Base-by-base conservation (phyloP, 1,140 invertebrate genomes). In the Onthophagus taurus region DNA sequence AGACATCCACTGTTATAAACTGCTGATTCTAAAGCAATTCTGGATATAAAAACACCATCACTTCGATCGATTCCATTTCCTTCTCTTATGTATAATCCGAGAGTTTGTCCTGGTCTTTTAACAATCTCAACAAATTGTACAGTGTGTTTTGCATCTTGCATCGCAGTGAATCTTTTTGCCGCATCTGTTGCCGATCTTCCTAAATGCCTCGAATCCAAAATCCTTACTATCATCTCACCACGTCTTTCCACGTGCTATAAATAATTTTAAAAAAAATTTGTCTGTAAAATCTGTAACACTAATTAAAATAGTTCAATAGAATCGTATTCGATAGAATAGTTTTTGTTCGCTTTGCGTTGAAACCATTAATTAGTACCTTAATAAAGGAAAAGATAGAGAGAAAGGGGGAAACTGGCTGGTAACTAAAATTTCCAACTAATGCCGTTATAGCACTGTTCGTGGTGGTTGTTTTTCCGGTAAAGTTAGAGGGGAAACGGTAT, bases 81-180 rank as follows among this genome's bases (percentile, higher is more conserved):
- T 69, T 97, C 93, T 19, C 96, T 76, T 57, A 99, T 97, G 63
- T 99, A 99, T 42, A 99, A 77, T 30, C 96, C 96, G 37, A 99
- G 72, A 4, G 94, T 97, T 70, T 99, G 96, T 16, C 95, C 96
- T 2, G 96, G 96, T 55, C 95, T 78, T 70, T 99, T 99, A 47
- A 99, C 93, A 59, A 99, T 98, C 72, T 99, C 96, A 48, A 99
- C 92, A 60, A 97, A 86, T 68, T 96, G 85, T 34, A 94, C 85
- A 52, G 82, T 76, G 64, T 86, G 79, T 51, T 85, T 81, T 19
- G 78, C 71, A 69, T 86, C 85, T 80, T 89, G 69, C 60, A 80
- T 72, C 9, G 73, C 64, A 51, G 87, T 77, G 60, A 89, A 88
- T 57, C 83, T 80, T 66, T 88, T 86, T 45, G 85, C 86, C 44